Evolutionary conservation across 2,113 vertebrate genomes (phyloP).

Genomic region (Zosterops borbonicus): DNA sequence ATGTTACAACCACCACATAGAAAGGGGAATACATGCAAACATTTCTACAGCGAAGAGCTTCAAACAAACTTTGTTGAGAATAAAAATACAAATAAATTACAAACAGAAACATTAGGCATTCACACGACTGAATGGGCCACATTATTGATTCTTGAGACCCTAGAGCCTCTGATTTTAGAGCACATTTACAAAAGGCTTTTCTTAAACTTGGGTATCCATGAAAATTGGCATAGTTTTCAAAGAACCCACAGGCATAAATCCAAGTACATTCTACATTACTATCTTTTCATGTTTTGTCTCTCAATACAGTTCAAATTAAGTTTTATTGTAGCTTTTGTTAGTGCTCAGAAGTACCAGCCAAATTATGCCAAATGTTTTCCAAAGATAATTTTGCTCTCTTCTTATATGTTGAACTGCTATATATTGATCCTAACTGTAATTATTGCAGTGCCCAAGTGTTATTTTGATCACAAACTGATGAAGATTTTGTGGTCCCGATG

Average conservation of each 20-base stretch:
- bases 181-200: background rate
- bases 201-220: slow-evolving; percentile 11
- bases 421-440: background rate
- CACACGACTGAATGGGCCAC: background rate
- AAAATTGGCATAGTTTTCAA: slow-evolving; percentile 8
- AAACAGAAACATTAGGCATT: slow-evolving; percentile 7
- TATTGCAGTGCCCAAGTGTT: background rate
- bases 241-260: slow-evolving; percentile 30
- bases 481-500: background rate
- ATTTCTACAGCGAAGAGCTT: background rate
- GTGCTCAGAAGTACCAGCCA: slow-evolving; percentile 27
- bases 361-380: slow-evolving; percentile 47
- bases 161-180: background rate
- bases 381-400: slow-evolving; percentile 15
- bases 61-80: background rate
- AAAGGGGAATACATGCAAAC: background rate
- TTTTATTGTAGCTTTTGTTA: slow-evolving; percentile 45
- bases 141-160: background rate
- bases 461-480: slow-evolving; percentile 21
- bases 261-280: background rate
- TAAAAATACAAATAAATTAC: slow-evolving; percentile 22
- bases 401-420: background rate
- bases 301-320: slow-evolving; percentile 30
- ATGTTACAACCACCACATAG: background rate
- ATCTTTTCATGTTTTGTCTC: slow-evolving; percentile 41